Conservation (phyloP, 2,797 vertebrate species). For the Pantherophis alleghaniensis region DNA sequence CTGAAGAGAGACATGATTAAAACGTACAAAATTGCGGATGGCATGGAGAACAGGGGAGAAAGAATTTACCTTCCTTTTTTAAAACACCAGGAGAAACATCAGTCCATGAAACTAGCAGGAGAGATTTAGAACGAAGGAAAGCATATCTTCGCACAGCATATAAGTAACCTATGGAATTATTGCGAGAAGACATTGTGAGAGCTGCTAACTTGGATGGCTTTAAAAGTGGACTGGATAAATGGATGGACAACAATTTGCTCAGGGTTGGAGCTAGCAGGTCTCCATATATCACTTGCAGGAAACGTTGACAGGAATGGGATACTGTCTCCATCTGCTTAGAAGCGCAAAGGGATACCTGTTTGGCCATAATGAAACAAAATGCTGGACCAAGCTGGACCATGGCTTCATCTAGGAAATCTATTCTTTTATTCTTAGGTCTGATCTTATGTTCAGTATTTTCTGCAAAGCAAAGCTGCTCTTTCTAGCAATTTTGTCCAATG, state of each 20-base stretch:
- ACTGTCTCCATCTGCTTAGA: background rate
- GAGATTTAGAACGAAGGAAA: background rate
- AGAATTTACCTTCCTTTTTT: background rate
- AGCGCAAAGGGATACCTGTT: background rate
- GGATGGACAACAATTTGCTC: background rate
- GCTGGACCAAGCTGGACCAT: background rate
- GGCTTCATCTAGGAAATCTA: background rate
- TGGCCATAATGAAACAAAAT: background rate
- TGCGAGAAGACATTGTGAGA: background rate
- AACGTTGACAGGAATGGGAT: background rate
- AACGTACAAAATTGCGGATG: background rate
- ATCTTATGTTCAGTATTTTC: background rate
- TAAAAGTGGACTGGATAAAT: background rate
- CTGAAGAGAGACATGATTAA: background rate
- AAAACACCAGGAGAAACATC: background rate
- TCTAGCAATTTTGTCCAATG: background rate
- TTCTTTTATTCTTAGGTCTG: background rate
- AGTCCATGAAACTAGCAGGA: background rate
- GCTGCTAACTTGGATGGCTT: background rate
- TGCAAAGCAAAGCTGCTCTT: background rate
- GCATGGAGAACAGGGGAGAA: background rate
- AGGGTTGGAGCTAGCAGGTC: background rate
- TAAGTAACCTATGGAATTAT: background rate
- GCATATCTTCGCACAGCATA: background rate
- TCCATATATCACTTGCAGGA: background rate